Evolutionary conservation across 2,888 invertebrate species (phyloP).

Genomic region (Lathronympha strigana): DNA sequence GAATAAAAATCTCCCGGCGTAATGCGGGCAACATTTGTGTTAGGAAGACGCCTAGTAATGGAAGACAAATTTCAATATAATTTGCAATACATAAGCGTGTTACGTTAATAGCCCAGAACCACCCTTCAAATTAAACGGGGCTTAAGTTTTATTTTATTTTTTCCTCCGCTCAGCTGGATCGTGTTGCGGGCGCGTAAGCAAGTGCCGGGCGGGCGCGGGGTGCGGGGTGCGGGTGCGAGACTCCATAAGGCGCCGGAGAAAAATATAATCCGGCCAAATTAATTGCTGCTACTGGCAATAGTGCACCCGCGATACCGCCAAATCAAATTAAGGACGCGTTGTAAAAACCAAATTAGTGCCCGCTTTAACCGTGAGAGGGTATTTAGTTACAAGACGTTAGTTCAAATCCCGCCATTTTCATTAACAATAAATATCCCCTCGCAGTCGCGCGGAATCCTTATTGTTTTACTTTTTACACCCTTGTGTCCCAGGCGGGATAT

Average conservation of each 20-base stretch:
- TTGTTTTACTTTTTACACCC: conserved; percentile 85
- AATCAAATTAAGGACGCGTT: conserved; percentile 85
- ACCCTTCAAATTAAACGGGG: conserved; percentile 85
- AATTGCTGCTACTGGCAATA: conserved; percentile 83
- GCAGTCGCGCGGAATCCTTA: conserved; percentile 82
- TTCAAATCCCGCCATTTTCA: conserved; percentile 84
- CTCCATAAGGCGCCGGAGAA: conserved; percentile 60
- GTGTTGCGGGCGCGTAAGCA: conserved; percentile 67
- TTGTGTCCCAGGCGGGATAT: conserved; percentile 78
- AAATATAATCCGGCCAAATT: conserved; percentile 85
- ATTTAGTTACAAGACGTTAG: conserved; percentile 85
- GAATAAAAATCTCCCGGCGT: conserved; percentile 82
- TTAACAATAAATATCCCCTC: conserved; percentile 85
- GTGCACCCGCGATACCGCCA: conserved; percentile 83
- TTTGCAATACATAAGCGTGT: conserved; percentile 86
- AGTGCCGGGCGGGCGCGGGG: conserved; percentile 53
- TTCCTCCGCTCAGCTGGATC: conserved; percentile 74
- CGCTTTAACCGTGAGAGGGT: conserved; percentile 84
- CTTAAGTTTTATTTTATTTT: conserved; percentile 85
- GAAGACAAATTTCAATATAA: conserved; percentile 85
- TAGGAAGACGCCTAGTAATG: conserved; percentile 83
- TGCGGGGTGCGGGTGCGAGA: conserved; percentile 59
- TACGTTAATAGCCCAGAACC: conserved; percentile 85
- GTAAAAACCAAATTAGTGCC: conserved; percentile 85
- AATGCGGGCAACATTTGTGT: conserved; percentile 85